A percentile compares a stretch with the other conserved stretches of the same genome.
These are phyloP conservation scores for Plemyria rubiginata DNA, from an alignment of 2,888 invertebrate species.

Conservation along the genomic window DNA sequence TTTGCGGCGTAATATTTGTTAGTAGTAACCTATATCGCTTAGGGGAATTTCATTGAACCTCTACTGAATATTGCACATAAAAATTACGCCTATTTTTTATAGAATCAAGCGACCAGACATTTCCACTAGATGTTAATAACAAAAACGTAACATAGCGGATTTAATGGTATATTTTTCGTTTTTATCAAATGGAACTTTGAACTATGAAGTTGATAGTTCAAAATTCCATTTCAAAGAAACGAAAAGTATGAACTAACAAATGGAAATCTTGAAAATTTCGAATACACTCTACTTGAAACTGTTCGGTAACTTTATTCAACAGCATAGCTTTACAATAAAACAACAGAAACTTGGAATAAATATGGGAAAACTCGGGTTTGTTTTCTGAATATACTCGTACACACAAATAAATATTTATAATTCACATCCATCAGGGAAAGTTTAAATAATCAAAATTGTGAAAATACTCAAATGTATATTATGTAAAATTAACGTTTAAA, in stretches of 20 bases:
- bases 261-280: conserved; percentile 22
- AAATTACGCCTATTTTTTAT: no score
- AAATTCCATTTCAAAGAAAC: no score
- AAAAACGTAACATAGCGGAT: background rate
- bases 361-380: conserved; percentile 30
- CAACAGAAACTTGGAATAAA: conserved; percentile 35
- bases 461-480: conserved; percentile 11
- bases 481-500: background rate
- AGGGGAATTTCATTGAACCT: no score
- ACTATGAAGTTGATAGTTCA: no score
- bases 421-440: conserved; percentile 21
- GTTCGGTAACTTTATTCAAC: conserved; percentile 33
- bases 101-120: no score
- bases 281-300: conserved; percentile 17
- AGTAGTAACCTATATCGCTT: no score
- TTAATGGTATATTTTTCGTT: background rate
- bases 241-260: conserved; percentile 7
- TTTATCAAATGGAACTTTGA: background rate
- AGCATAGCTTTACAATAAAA: conserved; percentile 26
- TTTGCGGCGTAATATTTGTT: background rate
- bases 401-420: conserved; percentile 16
- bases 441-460: conserved; percentile 25
- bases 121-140: no score
- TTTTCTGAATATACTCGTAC: conserved; percentile 33
- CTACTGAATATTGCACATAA: no score